phyloP scores from a whole-genome alignment of 2,888 invertebrate genomes.

The Drosophila neotestacea region DNA sequence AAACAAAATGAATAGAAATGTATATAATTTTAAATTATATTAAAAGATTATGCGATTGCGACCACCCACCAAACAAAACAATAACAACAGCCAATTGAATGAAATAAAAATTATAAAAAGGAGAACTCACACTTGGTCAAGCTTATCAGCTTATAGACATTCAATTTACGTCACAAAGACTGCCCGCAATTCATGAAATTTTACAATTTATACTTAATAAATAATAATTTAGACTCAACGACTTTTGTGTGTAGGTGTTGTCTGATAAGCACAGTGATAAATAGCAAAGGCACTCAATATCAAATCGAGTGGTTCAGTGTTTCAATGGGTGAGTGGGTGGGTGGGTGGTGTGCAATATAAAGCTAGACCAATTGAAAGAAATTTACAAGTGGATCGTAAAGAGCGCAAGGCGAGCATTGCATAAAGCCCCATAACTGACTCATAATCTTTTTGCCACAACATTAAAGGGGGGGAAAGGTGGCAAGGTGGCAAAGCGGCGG shows the following conservation, averaged over 20 bases:
- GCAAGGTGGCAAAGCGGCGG: slow-evolving; percentile 25
- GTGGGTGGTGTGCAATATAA: slow-evolving; percentile 13
- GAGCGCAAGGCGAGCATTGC: slow-evolving; percentile 42
- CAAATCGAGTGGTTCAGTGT: slow-evolving; percentile 1
- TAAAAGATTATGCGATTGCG: slow-evolving; percentile 54
- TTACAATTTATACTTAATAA: slow-evolving; percentile 57
- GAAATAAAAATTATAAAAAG: slow-evolving; percentile 11
- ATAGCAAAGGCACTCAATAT: slow-evolving; percentile 14
- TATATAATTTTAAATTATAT: slow-evolving; percentile 43
- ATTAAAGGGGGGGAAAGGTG: slow-evolving; percentile 14
- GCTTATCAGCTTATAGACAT: slow-evolving; percentile 53
- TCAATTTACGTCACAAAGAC: slow-evolving; percentile 68
- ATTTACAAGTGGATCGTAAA: slow-evolving; percentile 48
- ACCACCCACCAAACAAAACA: slow-evolving; percentile 51
- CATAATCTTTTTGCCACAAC: slow-evolving; percentile 49
- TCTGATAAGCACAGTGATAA: slow-evolving; percentile 47
- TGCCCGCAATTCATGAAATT: slow-evolving; percentile 67
- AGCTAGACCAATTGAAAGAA: slow-evolving; percentile 32
- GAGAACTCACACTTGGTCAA: slow-evolving; percentile 43
- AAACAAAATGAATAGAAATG: slow-evolving; percentile 29
- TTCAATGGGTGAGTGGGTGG: slow-evolving; percentile 14
- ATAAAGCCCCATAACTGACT: slow-evolving; percentile 68
- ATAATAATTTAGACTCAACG: slow-evolving; percentile 32
- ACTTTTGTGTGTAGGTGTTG: slow-evolving; percentile 45
- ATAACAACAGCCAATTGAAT: slow-evolving; percentile 26